Percentiles rank a stretch among this genome's conserved stretches.
Conservation (phyloP, 2,888 invertebrate genomes). For the Achlya flavicornis region DNA sequence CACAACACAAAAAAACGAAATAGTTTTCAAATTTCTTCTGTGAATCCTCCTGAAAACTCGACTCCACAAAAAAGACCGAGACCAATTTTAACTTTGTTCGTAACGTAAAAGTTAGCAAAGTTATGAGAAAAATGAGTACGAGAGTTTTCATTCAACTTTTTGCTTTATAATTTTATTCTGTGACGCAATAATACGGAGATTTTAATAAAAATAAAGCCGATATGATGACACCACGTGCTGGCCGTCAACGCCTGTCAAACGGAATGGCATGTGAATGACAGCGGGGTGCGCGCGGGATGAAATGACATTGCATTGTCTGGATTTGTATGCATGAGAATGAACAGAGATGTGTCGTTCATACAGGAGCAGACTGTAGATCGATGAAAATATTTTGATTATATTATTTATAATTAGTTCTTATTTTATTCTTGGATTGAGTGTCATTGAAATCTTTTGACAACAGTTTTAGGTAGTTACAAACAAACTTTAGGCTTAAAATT, state of each 20-base stretch:
- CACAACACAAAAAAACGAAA: not conserved
- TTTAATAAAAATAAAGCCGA: constrained; percentile 62
- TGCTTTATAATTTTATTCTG: not conserved
- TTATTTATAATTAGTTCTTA: too few relatives aligned
- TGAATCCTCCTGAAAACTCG: not conserved
- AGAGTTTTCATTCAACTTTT: not conserved
- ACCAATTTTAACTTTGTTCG: constrained; percentile 1
- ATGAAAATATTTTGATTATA: not conserved
- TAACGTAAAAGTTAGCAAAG: not conserved
- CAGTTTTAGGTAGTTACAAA: too few relatives aligned
- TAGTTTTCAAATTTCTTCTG: not conserved
- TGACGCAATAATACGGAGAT: constrained; percentile 24
- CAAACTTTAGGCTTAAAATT: too few relatives aligned
- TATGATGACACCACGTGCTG: constrained; percentile 72
- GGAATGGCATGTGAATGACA: constrained; percentile 71
- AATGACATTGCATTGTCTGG: constrained; percentile 48
- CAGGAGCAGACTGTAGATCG: constrained; percentile 25
- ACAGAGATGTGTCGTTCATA: constrained; percentile 29
- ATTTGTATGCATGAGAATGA: constrained; percentile 56
- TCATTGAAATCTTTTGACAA: too few relatives aligned
- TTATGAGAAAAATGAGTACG: not conserved
- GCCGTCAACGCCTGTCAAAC: constrained; percentile 65
- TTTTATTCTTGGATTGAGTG: too few relatives aligned
- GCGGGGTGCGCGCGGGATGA: constrained; percentile 39
- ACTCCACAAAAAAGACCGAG: not conserved